A percentile compares a stretch with the other conserved stretches of the same genome.
phyloP scores from a whole-genome alignment of 2,888 invertebrate genomes.

The Aleiodes alternator region DNA sequence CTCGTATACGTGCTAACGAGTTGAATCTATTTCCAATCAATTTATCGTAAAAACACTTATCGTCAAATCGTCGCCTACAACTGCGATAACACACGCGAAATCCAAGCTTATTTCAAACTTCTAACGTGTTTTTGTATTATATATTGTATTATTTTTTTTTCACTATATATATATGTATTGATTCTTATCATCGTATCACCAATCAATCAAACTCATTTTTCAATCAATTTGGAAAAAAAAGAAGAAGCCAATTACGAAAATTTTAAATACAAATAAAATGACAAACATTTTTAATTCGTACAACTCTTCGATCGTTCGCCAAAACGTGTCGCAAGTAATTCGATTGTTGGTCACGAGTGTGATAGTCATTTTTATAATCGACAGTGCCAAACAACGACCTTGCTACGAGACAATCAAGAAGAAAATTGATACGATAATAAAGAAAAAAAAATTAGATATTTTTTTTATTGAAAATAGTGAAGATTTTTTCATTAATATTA shows the following conservation, averaged over 20 bases:
- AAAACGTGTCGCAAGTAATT: slow-evolving; percentile 65
- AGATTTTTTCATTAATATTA: not conserved
- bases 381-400: slow-evolving; percentile 59
- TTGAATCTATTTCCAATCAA: slow-evolving; percentile 20
- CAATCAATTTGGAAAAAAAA: no score
- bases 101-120: not conserved
- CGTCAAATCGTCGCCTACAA: not conserved
- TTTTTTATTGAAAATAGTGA: not conserved
- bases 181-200: no score
- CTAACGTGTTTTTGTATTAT: not conserved
- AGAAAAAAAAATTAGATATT: slow-evolving; percentile 36
- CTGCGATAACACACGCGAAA: not conserved
- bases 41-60: slow-evolving; percentile 16
- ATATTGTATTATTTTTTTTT: no score
- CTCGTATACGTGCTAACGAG: slow-evolving; percentile 17
- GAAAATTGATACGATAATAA: slow-evolving; percentile 38
- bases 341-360: slow-evolving; percentile 64
- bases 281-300: slow-evolving; percentile 53
- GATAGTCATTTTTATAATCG: slow-evolving; percentile 62
- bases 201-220: no score
- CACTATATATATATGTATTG: not conserved
- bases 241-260: not conserved
- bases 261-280: slow-evolving; percentile 51
- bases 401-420: slow-evolving; percentile 46
- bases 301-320: slow-evolving; percentile 62